Base-by-base conservation (phyloP, 2,888 invertebrate species). In the Bibio marci region DNA sequence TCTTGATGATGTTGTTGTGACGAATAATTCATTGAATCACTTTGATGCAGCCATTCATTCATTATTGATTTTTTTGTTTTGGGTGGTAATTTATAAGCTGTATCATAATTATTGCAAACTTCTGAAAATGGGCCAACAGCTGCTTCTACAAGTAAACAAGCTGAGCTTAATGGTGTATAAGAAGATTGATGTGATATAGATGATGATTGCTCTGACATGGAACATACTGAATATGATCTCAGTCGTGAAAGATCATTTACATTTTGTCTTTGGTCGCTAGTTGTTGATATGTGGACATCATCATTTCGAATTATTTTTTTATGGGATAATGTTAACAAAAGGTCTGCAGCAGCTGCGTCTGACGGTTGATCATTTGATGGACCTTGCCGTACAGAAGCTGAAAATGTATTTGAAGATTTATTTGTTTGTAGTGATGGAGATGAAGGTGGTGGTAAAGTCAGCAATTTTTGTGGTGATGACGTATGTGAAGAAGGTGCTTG, bases 41-140 rank as follows among this genome's bases (percentile, higher is more conserved):
- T 76, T 51, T 86, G 80, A 49, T 80, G 81, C 38, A 88, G 64
- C 90, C 91, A 91, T 55, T 87, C 88, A 45, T 80, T 86, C 71
- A 88, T 86, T 53, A 90, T 70, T 1, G 75, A 74, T 63, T 90
- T 91, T 61, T 92, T 92, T 0, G 91, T 90, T 65, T 91, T 91
- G 0, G 61, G 53, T 4, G 90, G 88, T 53, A 87, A 79, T 58
- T 88, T 88, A 52, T 90, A 90, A 37, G 80, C 83, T 2, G 75
- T 74, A 10, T 34, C 37, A 2, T 34, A 17, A 18, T 18, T 6
- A 12, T 13, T 31, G 10, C 4, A 10, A 15, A 10, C 6, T 18
- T 44, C 45, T 44, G 80, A 83, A 6, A 82, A 64, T 0, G 81
- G 83, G 4, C 82, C 85, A 4, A 86, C 83, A 1, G 85, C 85